Percentiles rank a stretch among this genome's conserved stretches.
Conservation (phyloP, 2,888 invertebrate species). For the Aspidapion aeneum region DNA sequence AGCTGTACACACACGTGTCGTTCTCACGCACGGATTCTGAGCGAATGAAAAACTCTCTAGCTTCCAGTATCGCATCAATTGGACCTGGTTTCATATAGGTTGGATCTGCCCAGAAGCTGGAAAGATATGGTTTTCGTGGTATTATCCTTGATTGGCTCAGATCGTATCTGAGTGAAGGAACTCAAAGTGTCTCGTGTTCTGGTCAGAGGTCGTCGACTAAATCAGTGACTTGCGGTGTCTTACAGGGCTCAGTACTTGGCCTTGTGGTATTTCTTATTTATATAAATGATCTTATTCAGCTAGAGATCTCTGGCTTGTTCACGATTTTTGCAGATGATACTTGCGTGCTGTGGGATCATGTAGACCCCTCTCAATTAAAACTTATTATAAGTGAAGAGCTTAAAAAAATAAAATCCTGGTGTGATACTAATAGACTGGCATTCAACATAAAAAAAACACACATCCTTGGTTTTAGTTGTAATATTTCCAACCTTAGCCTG, state of each 20-base stretch:
- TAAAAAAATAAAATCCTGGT: neutral
- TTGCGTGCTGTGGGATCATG: neutral
- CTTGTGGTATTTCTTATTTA: neutral
- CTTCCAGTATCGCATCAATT: no score
- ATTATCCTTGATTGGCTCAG: neutral
- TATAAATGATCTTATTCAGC: neutral
- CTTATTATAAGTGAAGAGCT: neutral
- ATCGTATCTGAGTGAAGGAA: neutral
- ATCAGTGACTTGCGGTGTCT: neutral
- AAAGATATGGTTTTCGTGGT: neutral
- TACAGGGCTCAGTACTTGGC: neutral
- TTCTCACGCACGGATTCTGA: no score
- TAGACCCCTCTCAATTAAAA: neutral
- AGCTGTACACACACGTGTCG: no score
- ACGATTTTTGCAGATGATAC: neutral
- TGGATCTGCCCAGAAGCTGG: no score
- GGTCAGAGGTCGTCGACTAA: neutral
- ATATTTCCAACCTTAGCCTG: neutral
- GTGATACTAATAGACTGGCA: neutral
- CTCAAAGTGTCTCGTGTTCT: neutral
- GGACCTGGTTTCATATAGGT: no score
- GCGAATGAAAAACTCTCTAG: no score
- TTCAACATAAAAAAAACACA: neutral
- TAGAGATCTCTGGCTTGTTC: neutral
- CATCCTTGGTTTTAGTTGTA: neutral